Evolutionary conservation across 2,113 vertebrate genomes (phyloP).

Genomic region (Otis tarda): DNA sequence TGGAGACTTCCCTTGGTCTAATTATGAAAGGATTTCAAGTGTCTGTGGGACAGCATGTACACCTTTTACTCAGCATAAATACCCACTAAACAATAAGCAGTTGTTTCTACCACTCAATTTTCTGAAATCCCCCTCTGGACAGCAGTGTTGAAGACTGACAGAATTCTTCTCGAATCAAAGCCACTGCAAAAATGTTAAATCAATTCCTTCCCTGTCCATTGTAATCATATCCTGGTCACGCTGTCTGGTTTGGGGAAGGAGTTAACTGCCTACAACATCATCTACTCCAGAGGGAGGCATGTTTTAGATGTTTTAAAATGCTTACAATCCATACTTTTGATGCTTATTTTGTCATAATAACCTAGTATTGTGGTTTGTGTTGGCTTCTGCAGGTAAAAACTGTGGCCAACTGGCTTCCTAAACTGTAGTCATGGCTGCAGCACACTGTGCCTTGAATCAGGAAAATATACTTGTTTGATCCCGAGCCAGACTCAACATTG

Average conservation of each 20-base stretch:
- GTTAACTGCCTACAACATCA: not conserved
- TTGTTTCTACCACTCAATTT: not conserved
- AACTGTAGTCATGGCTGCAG: not conserved
- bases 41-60: rapidly evolving
- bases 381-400: not conserved
- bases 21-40: not conserved
- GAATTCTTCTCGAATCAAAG: not conserved
- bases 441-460: not conserved
- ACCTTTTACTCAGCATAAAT: not conserved
- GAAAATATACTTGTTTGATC: not conserved
- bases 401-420: not conserved
- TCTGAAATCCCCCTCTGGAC: not conserved
- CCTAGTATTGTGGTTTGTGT: not conserved
- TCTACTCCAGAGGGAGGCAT: not conserved
- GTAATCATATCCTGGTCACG: not conserved
- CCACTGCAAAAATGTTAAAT: not conserved
- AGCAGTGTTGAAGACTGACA: not conserved
- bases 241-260: not conserved
- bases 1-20: not conserved
- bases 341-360: not conserved
- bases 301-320: not conserved
- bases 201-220: not conserved
- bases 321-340: not conserved
- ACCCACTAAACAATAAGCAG: not conserved
- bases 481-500: not conserved